These are phyloP conservation scores for Sesamia nonagrioides DNA, from an alignment of 1,140 invertebrate genomes.

Conservation along the genomic window DNA sequence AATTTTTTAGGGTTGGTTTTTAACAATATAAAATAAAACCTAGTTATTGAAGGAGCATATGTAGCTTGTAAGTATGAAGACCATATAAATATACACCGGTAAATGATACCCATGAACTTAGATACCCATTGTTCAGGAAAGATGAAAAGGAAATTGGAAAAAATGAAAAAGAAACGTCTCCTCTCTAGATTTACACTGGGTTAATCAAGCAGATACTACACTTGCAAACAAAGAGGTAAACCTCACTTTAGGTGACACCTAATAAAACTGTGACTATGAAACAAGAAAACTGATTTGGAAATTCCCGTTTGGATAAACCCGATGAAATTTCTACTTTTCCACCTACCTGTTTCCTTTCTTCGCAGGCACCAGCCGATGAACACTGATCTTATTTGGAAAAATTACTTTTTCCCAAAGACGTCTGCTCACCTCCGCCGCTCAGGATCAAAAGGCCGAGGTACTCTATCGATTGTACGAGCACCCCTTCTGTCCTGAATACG, in stretches of 20 bases:
- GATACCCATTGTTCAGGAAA: too few relatives aligned
- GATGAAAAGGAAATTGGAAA: too few relatives aligned
- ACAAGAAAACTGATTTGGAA: background rate
- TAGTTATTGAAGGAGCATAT: too few relatives aligned
- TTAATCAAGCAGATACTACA: too few relatives aligned
- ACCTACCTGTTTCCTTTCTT: background rate
- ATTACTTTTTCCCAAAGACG: background rate
- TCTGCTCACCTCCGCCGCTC: constrained; percentile 4
- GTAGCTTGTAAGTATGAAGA: too few relatives aligned
- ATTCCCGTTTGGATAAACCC: background rate
- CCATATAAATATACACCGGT: too few relatives aligned
- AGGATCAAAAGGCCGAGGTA: constrained; percentile 1
- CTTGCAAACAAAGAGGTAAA: background rate
- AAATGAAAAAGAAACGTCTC: too few relatives aligned
- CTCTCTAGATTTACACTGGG: too few relatives aligned
- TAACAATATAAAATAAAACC: too few relatives aligned
- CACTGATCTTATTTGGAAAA: background rate
- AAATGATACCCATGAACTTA: too few relatives aligned
- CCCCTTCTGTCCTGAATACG: background rate
- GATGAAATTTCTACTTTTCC: background rate
- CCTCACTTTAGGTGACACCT: background rate
- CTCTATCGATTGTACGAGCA: background rate
- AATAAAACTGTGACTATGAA: background rate
- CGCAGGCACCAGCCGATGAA: background rate
- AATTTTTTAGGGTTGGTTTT: too few relatives aligned